Conservation (phyloP, 2,888 invertebrate species). For the Microchrysa polita region DNA sequence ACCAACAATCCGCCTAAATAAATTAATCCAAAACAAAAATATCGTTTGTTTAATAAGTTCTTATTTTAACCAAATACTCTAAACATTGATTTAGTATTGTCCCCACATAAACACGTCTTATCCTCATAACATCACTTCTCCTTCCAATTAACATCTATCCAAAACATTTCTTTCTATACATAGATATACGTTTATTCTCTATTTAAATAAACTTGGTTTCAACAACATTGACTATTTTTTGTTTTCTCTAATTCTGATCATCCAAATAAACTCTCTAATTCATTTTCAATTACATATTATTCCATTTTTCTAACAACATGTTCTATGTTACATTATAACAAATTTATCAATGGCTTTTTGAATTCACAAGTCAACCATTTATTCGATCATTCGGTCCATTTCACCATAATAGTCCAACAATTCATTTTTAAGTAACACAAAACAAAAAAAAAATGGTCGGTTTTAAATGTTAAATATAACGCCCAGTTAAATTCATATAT, state of each 20-base stretch:
- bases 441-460: neutral
- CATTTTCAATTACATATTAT: neutral
- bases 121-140: too few species aligned
- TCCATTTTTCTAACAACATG: neutral
- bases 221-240: constrained; percentile 23
- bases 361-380: neutral
- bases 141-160: neutral
- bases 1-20: too few species aligned
- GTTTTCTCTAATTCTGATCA: constrained; percentile 8
- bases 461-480: neutral
- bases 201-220: constrained; percentile 32
- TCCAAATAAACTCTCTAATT: constrained; percentile 10
- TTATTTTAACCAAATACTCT: too few species aligned
- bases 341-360: neutral
- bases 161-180: neutral
- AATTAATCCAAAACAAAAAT: too few species aligned
- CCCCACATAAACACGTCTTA: too few species aligned
- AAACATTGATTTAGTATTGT: too few species aligned
- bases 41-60: too few species aligned
- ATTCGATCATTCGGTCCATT: too few species aligned
- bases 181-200: too few species aligned
- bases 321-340: neutral
- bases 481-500: neutral
- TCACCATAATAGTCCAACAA: too few species aligned
- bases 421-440: neutral